Percentiles rank a stretch among this genome's conserved stretches.
phyloP scores from a whole-genome alignment of 2,113 vertebrate genomes.

The Piaya cayana region DNA sequence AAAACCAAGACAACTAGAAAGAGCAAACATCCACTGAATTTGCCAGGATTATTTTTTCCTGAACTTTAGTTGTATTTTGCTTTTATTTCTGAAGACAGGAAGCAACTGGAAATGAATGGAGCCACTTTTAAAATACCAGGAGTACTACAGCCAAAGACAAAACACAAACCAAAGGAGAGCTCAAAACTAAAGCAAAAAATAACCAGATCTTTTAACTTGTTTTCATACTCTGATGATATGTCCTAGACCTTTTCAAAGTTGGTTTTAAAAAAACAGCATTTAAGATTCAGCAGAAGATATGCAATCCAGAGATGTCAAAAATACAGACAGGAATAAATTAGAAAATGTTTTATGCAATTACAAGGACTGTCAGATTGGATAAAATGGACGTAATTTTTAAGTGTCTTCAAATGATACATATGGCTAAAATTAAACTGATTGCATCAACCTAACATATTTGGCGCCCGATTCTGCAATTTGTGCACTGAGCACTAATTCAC shows the following conservation, averaged over 20 bases:
- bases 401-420: constrained; percentile 21
- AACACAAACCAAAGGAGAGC: constrained; percentile 10
- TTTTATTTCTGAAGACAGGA: not conserved
- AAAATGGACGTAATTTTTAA: constrained; percentile 12
- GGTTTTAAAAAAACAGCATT: constrained; percentile 29
- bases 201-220: not conserved
- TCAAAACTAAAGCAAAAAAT: constrained; percentile 17
- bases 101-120: not conserved
- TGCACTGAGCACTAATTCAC: not conserved
- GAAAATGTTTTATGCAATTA: constrained; percentile 41
- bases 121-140: not conserved
- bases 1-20: not conserved
- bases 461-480: not conserved
- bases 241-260: not conserved
- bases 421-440: constrained; percentile 62
- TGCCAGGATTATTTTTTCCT: not conserved
- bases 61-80: not conserved
- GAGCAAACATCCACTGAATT: not conserved
- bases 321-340: constrained; percentile 12
- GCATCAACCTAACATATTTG: constrained; percentile 6
- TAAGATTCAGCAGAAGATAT: constrained; percentile 52
- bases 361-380: constrained; percentile 25
- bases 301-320: constrained; percentile 49
- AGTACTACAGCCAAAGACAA: not conserved
- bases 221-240: not conserved